phyloP scores from a whole-genome alignment of 2,888 invertebrate species.

The Odontomyia ornata region DNA sequence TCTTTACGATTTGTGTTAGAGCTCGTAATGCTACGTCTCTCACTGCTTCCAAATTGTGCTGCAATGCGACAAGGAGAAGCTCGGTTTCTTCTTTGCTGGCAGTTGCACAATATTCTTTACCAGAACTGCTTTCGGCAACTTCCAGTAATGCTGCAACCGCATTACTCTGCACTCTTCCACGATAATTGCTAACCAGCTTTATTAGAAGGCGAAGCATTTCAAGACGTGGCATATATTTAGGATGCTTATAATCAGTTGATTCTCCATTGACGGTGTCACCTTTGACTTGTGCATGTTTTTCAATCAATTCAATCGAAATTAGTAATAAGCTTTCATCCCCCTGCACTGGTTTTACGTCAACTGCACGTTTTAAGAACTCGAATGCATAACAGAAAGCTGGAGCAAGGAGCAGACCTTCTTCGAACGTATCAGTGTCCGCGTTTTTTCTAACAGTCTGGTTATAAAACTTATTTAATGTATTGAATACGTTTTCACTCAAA shows the following conservation, averaged over 20 bases:
- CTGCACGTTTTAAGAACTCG: constrained; percentile 75
- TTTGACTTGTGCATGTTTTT: constrained; percentile 76
- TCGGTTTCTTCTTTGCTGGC: constrained; percentile 77
- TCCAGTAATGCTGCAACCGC: constrained; percentile 83
- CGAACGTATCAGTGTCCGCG: constrained; percentile 54
- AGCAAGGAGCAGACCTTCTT: constrained; percentile 62
- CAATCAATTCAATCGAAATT: constrained; percentile 72
- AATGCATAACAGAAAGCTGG: constrained; percentile 86
- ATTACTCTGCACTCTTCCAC: constrained; percentile 78
- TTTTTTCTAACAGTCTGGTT: constrained; percentile 66
- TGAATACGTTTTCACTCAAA: constrained; percentile 70
- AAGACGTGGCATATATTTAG: constrained; percentile 80
- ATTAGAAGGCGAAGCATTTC: constrained; percentile 84
- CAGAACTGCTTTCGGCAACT: constrained; percentile 79
- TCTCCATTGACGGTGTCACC: constrained; percentile 61
- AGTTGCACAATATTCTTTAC: constrained; percentile 70
- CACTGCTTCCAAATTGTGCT: constrained; percentile 74
- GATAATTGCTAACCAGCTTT: constrained; percentile 75
- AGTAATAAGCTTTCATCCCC: constrained; percentile 69
- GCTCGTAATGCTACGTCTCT: constrained; percentile 83
- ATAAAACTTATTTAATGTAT: constrained; percentile 68
- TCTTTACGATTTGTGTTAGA: constrained; percentile 71
- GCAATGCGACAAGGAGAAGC: constrained; percentile 79
- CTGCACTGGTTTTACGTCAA: constrained; percentile 64
- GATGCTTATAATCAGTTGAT: constrained; percentile 71